These are phyloP conservation scores for Lagodon rhomboides DNA, from an alignment of 2,797 vertebrate genomes.

Conservation along the genomic window DNA sequence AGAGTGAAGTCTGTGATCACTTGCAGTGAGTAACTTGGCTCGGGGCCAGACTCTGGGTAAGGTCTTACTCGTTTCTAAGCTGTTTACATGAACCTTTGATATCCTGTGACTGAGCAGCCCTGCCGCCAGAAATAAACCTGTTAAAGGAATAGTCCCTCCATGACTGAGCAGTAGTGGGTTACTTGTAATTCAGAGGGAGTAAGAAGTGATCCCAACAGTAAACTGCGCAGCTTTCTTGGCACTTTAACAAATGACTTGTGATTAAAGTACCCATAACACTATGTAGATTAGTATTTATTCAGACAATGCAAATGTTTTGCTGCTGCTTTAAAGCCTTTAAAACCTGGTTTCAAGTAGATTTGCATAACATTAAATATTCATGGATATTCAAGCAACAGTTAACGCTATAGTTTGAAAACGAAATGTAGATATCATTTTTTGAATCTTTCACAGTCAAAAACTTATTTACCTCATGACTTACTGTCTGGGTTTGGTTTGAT, in stretches of 20 bases:
- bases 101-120: slow-evolving; percentile 1
- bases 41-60: slow-evolving; percentile 18
- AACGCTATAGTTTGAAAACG: neutral
- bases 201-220: neutral
- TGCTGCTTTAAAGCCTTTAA: neutral
- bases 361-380: neutral
- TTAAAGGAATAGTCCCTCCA: slow-evolving; percentile 26
- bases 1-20: slow-evolving; percentile 17
- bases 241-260: slow-evolving; percentile 4
- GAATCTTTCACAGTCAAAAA: too few relatives aligned
- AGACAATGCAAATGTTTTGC: neutral
- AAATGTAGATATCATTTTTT: too few relatives aligned
- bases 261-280: neutral
- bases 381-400: neutral
- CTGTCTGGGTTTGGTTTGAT: neutral
- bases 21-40: slow-evolving; percentile 21
- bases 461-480: neutral
- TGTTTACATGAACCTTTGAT: slow-evolving; percentile 39
- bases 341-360: neutral
- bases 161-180: slow-evolving; percentile 20
- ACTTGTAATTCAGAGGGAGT: slow-evolving; percentile 2
- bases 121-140: slow-evolving; percentile 22
- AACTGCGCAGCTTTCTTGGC: neutral
- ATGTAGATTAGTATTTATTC: neutral
- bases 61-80: slow-evolving; percentile 35